Evolutionary conservation across 2,888 invertebrate species (phyloP).

Genomic region (Drosophila birchii): DNA sequence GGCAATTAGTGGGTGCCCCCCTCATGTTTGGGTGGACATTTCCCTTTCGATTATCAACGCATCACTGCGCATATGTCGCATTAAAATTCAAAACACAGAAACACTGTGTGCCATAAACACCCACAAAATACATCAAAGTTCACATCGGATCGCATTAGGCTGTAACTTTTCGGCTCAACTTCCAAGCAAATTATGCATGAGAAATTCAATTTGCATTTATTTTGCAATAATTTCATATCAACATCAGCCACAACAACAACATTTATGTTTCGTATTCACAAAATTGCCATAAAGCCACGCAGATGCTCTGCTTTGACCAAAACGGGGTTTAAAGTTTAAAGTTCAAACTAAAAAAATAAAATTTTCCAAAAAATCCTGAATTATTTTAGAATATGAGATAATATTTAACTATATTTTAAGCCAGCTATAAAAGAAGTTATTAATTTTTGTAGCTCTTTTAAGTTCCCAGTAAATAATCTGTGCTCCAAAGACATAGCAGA

Average conservation of each 20-base stretch:
- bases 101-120: slow-evolving; percentile 26
- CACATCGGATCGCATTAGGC: slow-evolving; percentile 20
- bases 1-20: slow-evolving; percentile 21
- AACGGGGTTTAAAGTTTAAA: not conserved
- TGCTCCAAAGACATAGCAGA: not conserved
- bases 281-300: slow-evolving; percentile 44
- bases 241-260: slow-evolving; percentile 45
- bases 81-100: slow-evolving; percentile 72
- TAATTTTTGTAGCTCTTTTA: too few relatives aligned
- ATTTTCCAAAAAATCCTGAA: too few relatives aligned
- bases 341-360: not conserved
- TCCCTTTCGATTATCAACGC: slow-evolving; percentile 15
- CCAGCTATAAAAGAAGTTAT: not conserved
- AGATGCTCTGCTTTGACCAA: slow-evolving; percentile 52
- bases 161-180: slow-evolving; percentile 54
- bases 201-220: slow-evolving; percentile 81
- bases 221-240: slow-evolving; percentile 79
- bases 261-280: slow-evolving; percentile 18
- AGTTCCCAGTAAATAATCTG: not conserved
- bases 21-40: not conserved
- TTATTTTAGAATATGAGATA: not conserved
- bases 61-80: slow-evolving; percentile 39
- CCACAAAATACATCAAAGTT: slow-evolving; percentile 70
- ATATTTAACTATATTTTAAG: not conserved
- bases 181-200: slow-evolving; percentile 78